These are phyloP conservation scores for Prosapia bicincta DNA, from an alignment of 2,888 invertebrate genomes.

Conservation along the genomic window DNA sequence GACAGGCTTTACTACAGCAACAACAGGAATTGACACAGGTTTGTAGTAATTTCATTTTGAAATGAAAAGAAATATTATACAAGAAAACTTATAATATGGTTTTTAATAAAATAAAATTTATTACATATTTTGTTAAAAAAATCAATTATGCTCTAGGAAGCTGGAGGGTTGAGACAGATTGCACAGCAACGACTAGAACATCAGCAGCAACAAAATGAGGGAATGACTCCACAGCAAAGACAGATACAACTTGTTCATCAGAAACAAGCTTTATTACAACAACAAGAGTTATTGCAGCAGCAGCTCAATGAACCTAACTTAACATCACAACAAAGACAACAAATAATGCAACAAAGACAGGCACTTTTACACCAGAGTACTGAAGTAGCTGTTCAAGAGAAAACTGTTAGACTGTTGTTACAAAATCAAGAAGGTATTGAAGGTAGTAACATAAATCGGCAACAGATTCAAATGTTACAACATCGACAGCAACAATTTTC, in stretches of 20 bases:
- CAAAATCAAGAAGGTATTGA: neutral
- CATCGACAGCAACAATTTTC: constrained; percentile 35
- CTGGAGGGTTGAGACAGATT: constrained; percentile 22
- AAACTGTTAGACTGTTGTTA: neutral
- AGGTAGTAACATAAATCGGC: constrained; percentile 13
- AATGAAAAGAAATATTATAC: too few species aligned
- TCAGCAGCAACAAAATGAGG: constrained; percentile 38
- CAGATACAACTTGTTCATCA: constrained; percentile 43
- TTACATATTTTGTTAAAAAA: too few species aligned
- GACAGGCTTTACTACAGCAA: constrained; percentile 33
- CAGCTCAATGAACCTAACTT: constrained; percentile 40
- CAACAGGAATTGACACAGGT: constrained; percentile 31
- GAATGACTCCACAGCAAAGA: constrained; percentile 47
- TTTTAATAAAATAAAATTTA: too few species aligned
- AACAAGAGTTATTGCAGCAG: constrained; percentile 46
- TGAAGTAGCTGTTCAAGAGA: neutral
- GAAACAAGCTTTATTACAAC: constrained; percentile 47
- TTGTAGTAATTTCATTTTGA: neutral
- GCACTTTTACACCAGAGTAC: constrained; percentile 10
- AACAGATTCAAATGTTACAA: constrained; percentile 33
- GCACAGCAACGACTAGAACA: constrained; percentile 39
- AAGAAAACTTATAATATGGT: too few species aligned
- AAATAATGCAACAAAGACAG: constrained; percentile 43
- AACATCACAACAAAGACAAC: constrained; percentile 47
- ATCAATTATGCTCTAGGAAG: constrained; percentile 14